These are phyloP conservation scores for Siphonodentalium dalli DNA, from an alignment of 2,888 invertebrate species.

Conservation along the genomic window DNA sequence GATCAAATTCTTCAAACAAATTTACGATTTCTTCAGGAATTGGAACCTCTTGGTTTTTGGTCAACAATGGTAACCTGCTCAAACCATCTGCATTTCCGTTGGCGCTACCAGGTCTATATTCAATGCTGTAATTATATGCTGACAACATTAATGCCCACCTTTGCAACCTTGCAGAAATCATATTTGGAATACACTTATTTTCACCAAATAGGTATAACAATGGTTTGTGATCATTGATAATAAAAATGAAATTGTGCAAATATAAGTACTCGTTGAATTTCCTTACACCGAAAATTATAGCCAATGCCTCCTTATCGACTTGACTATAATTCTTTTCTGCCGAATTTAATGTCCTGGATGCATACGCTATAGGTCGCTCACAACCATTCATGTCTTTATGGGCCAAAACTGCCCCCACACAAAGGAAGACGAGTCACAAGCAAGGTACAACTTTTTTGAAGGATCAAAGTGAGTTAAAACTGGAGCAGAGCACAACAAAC, in stretches of 20 bases:
- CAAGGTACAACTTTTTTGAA: conserved; percentile 42
- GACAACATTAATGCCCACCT: conserved; percentile 20
- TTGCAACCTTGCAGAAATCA: conserved; percentile 17
- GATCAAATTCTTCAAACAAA: conserved; percentile 7
- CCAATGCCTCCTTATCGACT: conserved; percentile 37
- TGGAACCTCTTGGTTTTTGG: background rate
- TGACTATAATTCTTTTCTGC: conserved; percentile 35
- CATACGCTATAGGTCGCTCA: conserved; percentile 22
- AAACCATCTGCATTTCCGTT: conserved; percentile 14
- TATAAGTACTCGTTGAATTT: conserved; percentile 38
- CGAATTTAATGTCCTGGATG: conserved; percentile 20
- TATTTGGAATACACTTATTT: conserved; percentile 11
- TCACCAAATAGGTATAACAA: conserved; percentile 11
- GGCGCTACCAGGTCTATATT: conserved; percentile 5
- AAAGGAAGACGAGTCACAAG: conserved; percentile 65
- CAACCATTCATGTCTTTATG: conserved; percentile 24
- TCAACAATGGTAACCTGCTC: conserved; percentile 2
- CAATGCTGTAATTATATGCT: conserved; percentile 20
- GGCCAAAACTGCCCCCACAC: conserved; percentile 49
- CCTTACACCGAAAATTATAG: conserved; percentile 30
- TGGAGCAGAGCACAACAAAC: conserved; percentile 17
- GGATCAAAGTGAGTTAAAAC: conserved; percentile 56
- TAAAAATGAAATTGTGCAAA: too few species aligned
- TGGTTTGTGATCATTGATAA: conserved; percentile 24
- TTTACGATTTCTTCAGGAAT: conserved; percentile 9